Base-by-base conservation (phyloP, 2,888 invertebrate species). In the Reticulitermes lucifugus region DNA sequence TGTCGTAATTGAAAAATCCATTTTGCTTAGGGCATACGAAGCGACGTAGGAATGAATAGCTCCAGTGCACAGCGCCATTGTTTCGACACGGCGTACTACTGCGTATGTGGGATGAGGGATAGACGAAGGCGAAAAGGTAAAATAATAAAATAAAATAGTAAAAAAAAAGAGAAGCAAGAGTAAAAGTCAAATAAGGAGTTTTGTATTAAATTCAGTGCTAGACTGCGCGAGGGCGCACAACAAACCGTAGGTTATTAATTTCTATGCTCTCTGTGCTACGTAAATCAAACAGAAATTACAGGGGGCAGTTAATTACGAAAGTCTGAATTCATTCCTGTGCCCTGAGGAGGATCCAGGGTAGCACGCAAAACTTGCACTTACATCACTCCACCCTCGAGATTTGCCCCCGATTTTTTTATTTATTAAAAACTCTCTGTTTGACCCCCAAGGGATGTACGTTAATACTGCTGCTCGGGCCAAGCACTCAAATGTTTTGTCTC, bases 281-380 rank as follows among this genome's bases (percentile, higher is more conserved):
- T 55, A 87, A 87, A 87, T 87, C 87, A 87, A 87, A 87, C 87
- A 87, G 86, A 86, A 35, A 87, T 87, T 87, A 87, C 87, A 79
- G 84, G 86, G 81, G 87, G 85, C 83, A 85, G 87, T 87, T 87
- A 87, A 87, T 87, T 87, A 87, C 85, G 84, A 87, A 86, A 71
- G 79, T 84, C 59, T 43, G 80, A 80, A 83, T 73, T 55, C 71
- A 65, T 65, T 60, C 59, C 65, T 41, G 84, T 70, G 79, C 75
- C 84, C 73, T 14, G 75, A 83, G 79, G 79, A 60, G 79, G 46
- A 79, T 71, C 22, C 79, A 79, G 83, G 46, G 25, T 29, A n/a
- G 55, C 70, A 55, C 46, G 71, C 71, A 46, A 35, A 73, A 41
- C 83, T 70, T 71, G 83, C 59, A n/a, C 77, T 77, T 71, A 71